These are phyloP conservation scores for Rhabdornis inornatus DNA, from an alignment of 2,113 vertebrate species.

Conservation along the genomic window DNA sequence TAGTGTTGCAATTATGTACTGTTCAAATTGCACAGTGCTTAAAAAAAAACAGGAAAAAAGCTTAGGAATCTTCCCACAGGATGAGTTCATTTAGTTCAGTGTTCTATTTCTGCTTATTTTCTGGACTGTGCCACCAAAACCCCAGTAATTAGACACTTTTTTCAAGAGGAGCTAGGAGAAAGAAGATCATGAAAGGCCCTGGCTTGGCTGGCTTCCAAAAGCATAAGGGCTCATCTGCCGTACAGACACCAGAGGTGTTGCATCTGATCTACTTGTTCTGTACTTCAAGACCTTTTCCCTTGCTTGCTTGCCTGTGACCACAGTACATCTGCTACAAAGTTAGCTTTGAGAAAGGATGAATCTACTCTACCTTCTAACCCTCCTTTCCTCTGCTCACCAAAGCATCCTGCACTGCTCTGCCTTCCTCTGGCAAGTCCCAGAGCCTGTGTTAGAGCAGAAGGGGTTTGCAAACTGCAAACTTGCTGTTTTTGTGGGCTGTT, in stretches of 20 bases:
- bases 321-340: conserved; percentile 7
- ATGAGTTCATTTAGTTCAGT: conserved; percentile 31
- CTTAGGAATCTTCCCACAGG: not conserved
- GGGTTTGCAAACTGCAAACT: not conserved
- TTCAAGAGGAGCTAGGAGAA: not conserved
- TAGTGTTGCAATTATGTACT: not conserved
- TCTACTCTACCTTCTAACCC: not conserved
- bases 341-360: not conserved
- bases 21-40: not conserved
- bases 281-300: not conserved
- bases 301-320: conserved; percentile 15
- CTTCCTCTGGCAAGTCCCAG: not conserved
- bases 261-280: conserved; percentile 1
- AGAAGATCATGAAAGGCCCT: not conserved
- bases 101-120: conserved; percentile 43
- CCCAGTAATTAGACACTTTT: not conserved
- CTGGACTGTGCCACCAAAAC: not conserved
- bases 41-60: not conserved
- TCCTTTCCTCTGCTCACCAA: not conserved
- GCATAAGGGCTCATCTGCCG: conserved; percentile 24
- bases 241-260: not conserved
- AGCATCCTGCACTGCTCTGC: not conserved
- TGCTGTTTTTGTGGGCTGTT: not conserved
- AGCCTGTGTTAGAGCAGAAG: not conserved
- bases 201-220: conserved; percentile 17